phyloP scores from a whole-genome alignment of 1,140 invertebrate species.

The Idris sp. region DNA sequence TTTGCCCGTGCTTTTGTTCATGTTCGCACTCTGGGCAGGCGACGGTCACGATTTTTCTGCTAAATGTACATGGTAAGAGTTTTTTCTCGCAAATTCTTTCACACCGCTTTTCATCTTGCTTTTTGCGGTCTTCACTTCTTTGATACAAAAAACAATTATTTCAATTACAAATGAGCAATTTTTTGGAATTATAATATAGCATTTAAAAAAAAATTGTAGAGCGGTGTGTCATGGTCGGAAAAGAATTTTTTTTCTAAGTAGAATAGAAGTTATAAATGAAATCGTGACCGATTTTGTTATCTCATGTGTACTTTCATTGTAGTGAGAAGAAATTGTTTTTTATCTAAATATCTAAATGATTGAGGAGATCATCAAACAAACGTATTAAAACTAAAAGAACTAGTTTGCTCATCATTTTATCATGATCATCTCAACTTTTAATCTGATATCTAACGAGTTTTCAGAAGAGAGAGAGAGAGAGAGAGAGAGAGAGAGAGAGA shows the following conservation, averaged over 20 bases:
- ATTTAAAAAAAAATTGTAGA: no score
- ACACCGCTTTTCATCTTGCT: conserved; percentile 48
- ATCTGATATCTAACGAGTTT: conserved; percentile 10
- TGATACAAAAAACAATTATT: no score
- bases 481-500: no score
- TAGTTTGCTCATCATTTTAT: not conserved
- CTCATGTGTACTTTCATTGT: not conserved
- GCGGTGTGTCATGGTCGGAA: no score
- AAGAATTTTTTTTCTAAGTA: no score
- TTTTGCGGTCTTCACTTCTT: conserved; percentile 31
- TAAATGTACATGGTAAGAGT: conserved; percentile 16
- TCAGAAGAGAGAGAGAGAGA: not conserved
- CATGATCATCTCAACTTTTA: conserved; percentile 11
- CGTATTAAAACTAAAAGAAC: conserved; percentile 1
- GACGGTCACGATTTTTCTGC: conserved; percentile 59
- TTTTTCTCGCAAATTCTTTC: conserved; percentile 32
- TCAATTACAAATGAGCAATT: no score
- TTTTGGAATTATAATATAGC: no score
- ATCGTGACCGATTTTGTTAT: no score
- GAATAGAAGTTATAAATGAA: no score
- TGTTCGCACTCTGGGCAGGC: conserved; percentile 55
- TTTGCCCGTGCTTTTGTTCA: conserved; percentile 48
- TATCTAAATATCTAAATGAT: no score
- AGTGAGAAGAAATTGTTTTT: not conserved
- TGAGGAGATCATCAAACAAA: not conserved